These are phyloP conservation scores for Recurvirostra avosetta DNA, from an alignment of 2,113 vertebrate species.

Conservation along the genomic window DNA sequence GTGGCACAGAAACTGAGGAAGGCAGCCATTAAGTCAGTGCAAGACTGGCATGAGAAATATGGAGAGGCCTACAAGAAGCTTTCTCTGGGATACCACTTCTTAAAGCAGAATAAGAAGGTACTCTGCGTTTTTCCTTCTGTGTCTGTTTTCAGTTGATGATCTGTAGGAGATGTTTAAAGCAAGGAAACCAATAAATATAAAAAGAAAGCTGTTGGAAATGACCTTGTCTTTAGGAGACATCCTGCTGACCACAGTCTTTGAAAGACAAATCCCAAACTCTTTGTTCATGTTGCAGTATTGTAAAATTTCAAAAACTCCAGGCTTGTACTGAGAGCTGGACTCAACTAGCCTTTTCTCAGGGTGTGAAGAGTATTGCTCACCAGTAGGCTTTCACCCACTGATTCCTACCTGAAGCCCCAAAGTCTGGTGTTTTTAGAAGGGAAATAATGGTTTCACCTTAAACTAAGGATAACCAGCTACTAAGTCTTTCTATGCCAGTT, in stretches of 20 bases:
- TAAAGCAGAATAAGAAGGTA: constrained; percentile 91
- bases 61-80: constrained; percentile 92
- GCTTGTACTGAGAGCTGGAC: background rate
- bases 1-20: constrained; percentile 83
- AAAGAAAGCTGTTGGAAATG: fast-evolving
- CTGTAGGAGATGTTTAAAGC: background rate
- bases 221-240: fast-evolving
- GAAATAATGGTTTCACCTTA: background rate
- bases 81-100: constrained; percentile 87
- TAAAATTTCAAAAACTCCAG: background rate
- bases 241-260: background rate
- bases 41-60: constrained; percentile 82
- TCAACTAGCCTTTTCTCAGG: background rate
- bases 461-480: background rate
- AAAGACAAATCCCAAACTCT: background rate
- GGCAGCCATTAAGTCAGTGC: constrained; percentile 79
- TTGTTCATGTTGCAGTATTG: background rate
- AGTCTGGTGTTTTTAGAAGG: background rate
- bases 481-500: background rate
- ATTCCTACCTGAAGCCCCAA: background rate
- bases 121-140: fast-evolving
- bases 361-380: background rate
- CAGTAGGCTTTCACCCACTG: background rate
- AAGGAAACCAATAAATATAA: background rate
- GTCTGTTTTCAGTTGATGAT: background rate